Percentiles rank a stretch among this genome's conserved stretches.
Evolutionary conservation across 2,113 vertebrate genomes (phyloP).

Genomic region (Tragelaphus buxtoni): DNA sequence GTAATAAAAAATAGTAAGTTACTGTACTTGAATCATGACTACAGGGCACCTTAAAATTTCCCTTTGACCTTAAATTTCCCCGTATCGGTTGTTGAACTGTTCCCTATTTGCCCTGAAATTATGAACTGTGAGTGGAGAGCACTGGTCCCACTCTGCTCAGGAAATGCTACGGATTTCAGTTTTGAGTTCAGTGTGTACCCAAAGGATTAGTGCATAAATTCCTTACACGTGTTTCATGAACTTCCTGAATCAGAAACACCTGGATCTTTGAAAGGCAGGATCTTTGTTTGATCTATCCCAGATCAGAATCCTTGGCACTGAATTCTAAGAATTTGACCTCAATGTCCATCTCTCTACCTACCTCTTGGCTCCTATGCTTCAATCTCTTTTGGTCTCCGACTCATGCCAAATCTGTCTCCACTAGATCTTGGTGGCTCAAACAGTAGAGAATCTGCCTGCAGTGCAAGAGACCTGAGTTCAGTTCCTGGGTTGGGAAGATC

Average conservation of each 20-base stretch:
- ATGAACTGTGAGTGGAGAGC: background rate
- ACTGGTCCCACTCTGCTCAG: background rate
- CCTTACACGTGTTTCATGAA: background rate
- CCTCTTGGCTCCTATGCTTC: background rate
- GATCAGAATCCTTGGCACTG: background rate
- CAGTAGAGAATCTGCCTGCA: background rate
- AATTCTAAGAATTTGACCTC: background rate
- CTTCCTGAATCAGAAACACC: background rate
- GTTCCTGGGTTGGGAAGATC: fast-evolving
- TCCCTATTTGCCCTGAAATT: background rate
- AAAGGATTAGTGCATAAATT: background rate
- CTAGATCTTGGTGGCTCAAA: background rate
- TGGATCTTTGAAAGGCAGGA: background rate
- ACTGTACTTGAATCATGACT: background rate
- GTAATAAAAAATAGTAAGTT: background rate
- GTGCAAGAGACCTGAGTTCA: background rate
- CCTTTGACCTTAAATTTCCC: background rate
- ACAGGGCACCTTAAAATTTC: background rate
- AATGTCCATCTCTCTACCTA: background rate
- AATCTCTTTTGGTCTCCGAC: background rate
- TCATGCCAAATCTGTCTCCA: background rate
- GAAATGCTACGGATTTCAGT: background rate
- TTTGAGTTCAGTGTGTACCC: background rate
- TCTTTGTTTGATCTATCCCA: background rate
- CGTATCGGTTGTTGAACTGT: background rate